Conservation (phyloP, 2,113 vertebrate species). For the Ptyas mucosa region DNA sequence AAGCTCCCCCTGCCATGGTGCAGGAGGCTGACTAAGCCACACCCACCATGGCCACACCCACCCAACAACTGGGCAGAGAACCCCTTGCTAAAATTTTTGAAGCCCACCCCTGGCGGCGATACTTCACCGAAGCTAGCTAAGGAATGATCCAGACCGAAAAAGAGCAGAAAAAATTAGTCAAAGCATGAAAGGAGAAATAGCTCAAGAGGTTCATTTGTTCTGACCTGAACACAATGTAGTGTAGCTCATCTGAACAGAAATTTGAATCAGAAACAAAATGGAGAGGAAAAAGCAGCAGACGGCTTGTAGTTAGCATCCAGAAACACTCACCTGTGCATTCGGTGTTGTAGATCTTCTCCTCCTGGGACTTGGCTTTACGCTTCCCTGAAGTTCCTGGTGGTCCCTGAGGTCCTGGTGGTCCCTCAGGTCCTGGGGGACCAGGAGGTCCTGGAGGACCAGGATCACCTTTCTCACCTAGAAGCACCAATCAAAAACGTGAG, state of each 20-base stretch:
- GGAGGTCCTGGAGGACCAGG: constrained; percentile 70
- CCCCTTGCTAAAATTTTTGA: too few relatives aligned
- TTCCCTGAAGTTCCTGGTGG: constrained; percentile 64
- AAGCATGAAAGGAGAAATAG: neutral
- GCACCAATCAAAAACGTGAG: neutral
- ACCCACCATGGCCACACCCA: too few relatives aligned
- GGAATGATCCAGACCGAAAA: neutral
- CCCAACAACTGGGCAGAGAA: too few relatives aligned
- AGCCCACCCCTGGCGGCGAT: neutral
- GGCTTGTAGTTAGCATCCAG: neutral
- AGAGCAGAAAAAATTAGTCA: too few relatives aligned
- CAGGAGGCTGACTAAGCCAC: too few relatives aligned
- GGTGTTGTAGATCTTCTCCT: constrained; percentile 55
- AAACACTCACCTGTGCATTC: constrained; percentile 57
- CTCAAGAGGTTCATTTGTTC: neutral
- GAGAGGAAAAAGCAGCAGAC: neutral
- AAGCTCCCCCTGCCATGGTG: too few relatives aligned
- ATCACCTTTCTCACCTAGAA: constrained; percentile 72
- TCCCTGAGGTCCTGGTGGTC: constrained; percentile 58
- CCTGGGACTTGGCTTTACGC: constrained; percentile 70
- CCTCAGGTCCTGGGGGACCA: constrained; percentile 68
- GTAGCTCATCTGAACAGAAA: neutral
- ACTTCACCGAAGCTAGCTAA: neutral
- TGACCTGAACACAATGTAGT: neutral
- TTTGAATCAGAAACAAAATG: neutral